These are phyloP conservation scores for Eumerus sabulonum DNA, from an alignment of 2,888 invertebrate genomes.

Conservation along the genomic window DNA sequence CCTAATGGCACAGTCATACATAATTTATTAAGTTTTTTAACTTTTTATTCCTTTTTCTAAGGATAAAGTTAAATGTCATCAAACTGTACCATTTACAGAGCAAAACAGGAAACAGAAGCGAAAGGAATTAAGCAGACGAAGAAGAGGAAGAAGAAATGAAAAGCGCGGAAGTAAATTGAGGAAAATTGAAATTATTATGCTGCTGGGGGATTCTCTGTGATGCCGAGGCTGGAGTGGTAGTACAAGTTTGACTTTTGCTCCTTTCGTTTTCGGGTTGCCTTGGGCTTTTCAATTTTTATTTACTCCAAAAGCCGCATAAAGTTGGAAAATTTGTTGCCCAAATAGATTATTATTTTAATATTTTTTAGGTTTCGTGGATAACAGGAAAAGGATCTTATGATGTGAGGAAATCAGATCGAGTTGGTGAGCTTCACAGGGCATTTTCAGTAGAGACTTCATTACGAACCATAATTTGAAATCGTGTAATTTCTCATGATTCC, in stretches of 20 bases:
- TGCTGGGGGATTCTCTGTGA: constrained; percentile 42
- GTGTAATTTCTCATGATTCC: too few species aligned
- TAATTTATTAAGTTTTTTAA: constrained; percentile 54
- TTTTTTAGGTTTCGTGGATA: not conserved
- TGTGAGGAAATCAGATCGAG: too few species aligned
- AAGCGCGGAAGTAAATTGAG: constrained; percentile 51
- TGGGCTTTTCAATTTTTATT: constrained; percentile 41
- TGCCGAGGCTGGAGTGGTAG: constrained; percentile 35
- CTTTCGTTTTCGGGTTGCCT: constrained; percentile 27
- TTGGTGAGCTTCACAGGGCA: too few species aligned
- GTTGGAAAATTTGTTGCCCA: constrained; percentile 48
- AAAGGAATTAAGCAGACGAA: too few species aligned
- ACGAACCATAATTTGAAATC: too few species aligned
- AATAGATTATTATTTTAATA: constrained; percentile 35
- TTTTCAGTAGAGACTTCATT: too few species aligned
- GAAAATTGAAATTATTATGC: constrained; percentile 63
- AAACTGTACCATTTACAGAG: constrained; percentile 64
- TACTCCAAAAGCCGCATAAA: constrained; percentile 49
- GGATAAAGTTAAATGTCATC: constrained; percentile 64
- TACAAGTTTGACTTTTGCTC: not conserved
- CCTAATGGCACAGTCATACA: constrained; percentile 66
- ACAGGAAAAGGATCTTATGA: too few species aligned
- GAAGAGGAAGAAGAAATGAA: not conserved
- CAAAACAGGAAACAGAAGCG: constrained; percentile 16
- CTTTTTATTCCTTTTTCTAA: constrained; percentile 20